Base-by-base conservation (phyloP, 2,888 invertebrate species). In the Aphodius granarius region DNA sequence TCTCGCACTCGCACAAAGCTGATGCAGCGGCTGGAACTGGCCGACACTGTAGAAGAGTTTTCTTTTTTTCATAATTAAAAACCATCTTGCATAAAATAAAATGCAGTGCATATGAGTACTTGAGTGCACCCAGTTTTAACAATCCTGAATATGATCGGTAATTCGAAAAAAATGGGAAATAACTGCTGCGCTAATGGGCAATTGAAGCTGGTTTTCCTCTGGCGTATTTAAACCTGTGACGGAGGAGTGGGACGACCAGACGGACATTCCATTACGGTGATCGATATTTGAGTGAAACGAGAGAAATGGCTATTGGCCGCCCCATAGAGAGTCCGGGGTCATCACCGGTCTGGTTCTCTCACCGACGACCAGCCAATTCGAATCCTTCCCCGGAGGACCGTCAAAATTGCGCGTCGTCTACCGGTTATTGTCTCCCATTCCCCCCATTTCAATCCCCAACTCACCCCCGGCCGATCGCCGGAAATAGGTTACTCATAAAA, bases 241-340 rank as follows among this genome's bases (percentile, higher is more conserved):
- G 13, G 43, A 13, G 13, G 43, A 43, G 43, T 9, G 1, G 43
- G 9, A 9, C 43, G 43, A 43, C 43, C 43, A 43, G 43, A 43
- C 68, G 68, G 68, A 68, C 68, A 68, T 68, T 68, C 68, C 68
- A 68, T 68, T 68, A 68, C 20, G 20, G 68, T 68, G 68, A 68
- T 68, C 68, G 68, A 68, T 68, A 68, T 68, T 68, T 68, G 68
- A 68, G 68, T 22, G 68, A 21, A 68, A 20, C n/a, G 68, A 22
- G 22, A 68, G 68, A 43, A 43, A 43, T 43, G 43, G 43, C 43
- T 43, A 43, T 43, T 6, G 43, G 9, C 43, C 6, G 43, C 43
- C 13, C 43, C 13, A 43, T 6, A 6, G 13, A 43, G 43, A 6
- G 9, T 43, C 13, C 9, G 43, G 43, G 43, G 43, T 43, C 43